These are phyloP conservation scores for Venturia canescens DNA, from an alignment of 1,140 invertebrate species.

Conservation along the genomic window DNA sequence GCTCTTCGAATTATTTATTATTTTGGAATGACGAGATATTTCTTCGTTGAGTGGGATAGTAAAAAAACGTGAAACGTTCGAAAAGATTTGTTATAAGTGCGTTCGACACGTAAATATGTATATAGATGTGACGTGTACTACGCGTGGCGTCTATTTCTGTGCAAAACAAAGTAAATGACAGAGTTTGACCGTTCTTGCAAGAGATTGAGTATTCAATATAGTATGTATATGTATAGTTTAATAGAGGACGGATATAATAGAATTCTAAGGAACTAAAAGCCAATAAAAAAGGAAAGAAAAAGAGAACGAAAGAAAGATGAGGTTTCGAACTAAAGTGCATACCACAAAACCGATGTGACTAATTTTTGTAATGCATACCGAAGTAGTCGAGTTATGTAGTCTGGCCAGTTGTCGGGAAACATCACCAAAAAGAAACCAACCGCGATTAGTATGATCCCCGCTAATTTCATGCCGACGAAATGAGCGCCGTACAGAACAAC, in stretches of 20 bases:
- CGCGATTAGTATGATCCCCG: conserved; percentile 92
- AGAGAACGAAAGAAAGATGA: conserved; percentile 44
- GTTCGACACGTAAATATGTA: neutral
- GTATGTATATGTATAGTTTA: conserved; percentile 50
- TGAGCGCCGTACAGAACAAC: conserved; percentile 89
- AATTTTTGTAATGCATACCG: conserved; percentile 80
- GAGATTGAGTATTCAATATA: conserved; percentile 41
- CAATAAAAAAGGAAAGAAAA: neutral
- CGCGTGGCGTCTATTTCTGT: conserved; percentile 65
- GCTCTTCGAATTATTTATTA: too few relatives aligned
- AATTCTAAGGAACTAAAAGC: conserved; percentile 63
- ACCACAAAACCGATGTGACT: conserved; percentile 59
- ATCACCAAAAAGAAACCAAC: conserved; percentile 95
- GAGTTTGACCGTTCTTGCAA: conserved; percentile 61
- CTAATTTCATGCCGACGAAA: conserved; percentile 96
- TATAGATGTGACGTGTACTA: conserved; percentile 54
- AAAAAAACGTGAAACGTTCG: too few relatives aligned
- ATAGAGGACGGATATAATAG: conserved; percentile 59
- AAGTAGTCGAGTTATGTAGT: conserved; percentile 92
- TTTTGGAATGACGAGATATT: too few relatives aligned
- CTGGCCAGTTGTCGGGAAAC: conserved; percentile 97
- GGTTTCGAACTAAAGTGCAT: conserved; percentile 68
- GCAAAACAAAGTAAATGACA: conserved; percentile 63
- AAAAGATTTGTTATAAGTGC: neutral
- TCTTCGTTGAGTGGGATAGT: too few relatives aligned